Conservation (phyloP, 1,140 invertebrate species). For the Papilio machaon region DNA sequence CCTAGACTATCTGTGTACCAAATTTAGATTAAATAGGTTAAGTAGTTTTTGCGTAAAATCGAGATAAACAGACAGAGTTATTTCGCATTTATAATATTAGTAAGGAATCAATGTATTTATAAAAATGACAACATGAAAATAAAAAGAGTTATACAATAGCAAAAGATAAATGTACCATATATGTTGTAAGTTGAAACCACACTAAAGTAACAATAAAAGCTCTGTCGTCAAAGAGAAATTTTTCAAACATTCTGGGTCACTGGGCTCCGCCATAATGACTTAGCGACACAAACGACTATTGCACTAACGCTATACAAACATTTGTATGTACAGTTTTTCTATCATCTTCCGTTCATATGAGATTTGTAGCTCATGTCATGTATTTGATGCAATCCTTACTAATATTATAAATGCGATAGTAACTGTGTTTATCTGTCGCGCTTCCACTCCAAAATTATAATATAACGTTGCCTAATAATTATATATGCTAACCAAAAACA, state of each 20-base stretch:
- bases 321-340: background rate
- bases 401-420: too few species aligned
- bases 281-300: conserved; percentile 8
- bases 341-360: background rate
- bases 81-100: too few species aligned
- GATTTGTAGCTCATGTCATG: background rate
- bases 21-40: too few species aligned
- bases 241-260: conserved; percentile 22
- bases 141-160: background rate
- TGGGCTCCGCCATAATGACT: conserved; percentile 4
- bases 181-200: background rate
- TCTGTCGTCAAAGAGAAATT: background rate
- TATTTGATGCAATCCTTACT: background rate
- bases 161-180: background rate
- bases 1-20: too few species aligned
- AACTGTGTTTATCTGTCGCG: too few species aligned
- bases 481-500: too few species aligned
- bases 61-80: too few species aligned
- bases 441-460: too few species aligned
- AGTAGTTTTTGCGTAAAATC: too few species aligned
- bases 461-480: too few species aligned
- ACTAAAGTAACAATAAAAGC: conserved; percentile 22
- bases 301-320: conserved; percentile 20
- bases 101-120: background rate
- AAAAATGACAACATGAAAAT: background rate